Evolutionary conservation across 2,888 invertebrate species (phyloP), one percentile per base, ranked within the genome.

Genomic region (Ferrisia virgata): DNA sequence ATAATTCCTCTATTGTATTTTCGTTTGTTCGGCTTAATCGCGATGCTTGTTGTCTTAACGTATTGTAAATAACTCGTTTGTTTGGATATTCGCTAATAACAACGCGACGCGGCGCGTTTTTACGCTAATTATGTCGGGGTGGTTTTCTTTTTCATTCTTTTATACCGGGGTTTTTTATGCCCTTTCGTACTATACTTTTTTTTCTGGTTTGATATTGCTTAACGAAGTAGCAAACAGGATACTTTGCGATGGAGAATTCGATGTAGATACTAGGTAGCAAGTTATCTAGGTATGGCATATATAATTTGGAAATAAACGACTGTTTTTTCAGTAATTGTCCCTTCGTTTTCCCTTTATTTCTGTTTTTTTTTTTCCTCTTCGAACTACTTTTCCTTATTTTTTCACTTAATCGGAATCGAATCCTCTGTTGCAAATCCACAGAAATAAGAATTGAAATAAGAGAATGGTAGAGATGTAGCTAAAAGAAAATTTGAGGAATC

Each of bases 1-100:
- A 72, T 72, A 72, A 72, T 72, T 72, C 72, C 72, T 72, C 72
- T 33, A 72, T 72, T 72, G 31, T 72, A 72, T 72, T 72, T 72
- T 33, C 72, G 72, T 72, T 72, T 72, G 72, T 72, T 72, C 22
- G 72, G 72, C 72, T 72, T 72, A 72, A 72, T 72, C 72, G 33
- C 72, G 33, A 72, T 64, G 58, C 58, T 31, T 72, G 72, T 72
- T 72, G 72, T 72, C 72, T 72, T 72, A 72, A 33, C 72, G 33
- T 72, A 72, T 72, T 72, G 72, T 33, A 72, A 72, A 72, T 33
- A 72, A 72, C 33, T 72, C 72, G 33, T 31, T 72, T 72, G 72
- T 72, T 72, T 25, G 72, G 72, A 28, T 72, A 72, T 72, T 72
- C 33, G 72, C 33, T 72, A 72, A 72, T 72, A 72, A 33, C 72